Base-by-base conservation (phyloP, 2,113 vertebrate genomes). In the Fregata magnificens region DNA sequence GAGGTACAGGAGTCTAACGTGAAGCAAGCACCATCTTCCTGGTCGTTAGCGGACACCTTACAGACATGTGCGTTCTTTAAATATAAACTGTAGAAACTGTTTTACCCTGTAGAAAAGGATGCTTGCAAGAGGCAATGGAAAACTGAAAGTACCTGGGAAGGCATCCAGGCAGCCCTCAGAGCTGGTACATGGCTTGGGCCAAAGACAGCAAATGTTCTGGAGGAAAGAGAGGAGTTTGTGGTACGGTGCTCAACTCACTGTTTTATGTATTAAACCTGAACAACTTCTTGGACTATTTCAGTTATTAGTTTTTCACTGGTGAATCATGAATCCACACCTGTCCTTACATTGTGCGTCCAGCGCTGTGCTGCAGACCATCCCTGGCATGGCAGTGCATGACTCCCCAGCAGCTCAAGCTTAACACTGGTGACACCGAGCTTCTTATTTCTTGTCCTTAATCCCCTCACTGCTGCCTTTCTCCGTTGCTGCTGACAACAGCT, bases 111-210 rank as follows among this genome's bases (percentile, higher is more conserved):
- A 25, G 40, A 40, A 74, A 47, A 61, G 36, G 21, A 58, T 56
- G 40, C 5, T 81, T 91, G 28, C 34, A 49, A 36, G 36, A 38
- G 6, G 9, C 34, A 49, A 7, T 12, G 29, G 24, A 62, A 73
- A 82, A 63, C 4, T 56, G 29, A 49, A 78, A 29, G 67, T 58
- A 63, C 4, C 25, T 2, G 1, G 16, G 24, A 67, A 70, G 36
- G 40, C 38, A 77, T 61, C 16, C 67, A 65, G 49, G 34, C 19
- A 66, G 31, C 21, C 3, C 55, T 31, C 20, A 62, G 31, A 56
- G 24, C 13, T 2, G 7, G 14, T 24, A 36, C 9, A 21, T 0
- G 7, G 50, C 8, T 2, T 21, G 10, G 17, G 26, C 38, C 67
- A 82, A 44, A 70, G 63, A 69, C 1, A 86, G 19, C 8, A 56